phyloP scores from a whole-genome alignment of 2,797 vertebrate species.

The Chlorospingus flavigularis region DNA sequence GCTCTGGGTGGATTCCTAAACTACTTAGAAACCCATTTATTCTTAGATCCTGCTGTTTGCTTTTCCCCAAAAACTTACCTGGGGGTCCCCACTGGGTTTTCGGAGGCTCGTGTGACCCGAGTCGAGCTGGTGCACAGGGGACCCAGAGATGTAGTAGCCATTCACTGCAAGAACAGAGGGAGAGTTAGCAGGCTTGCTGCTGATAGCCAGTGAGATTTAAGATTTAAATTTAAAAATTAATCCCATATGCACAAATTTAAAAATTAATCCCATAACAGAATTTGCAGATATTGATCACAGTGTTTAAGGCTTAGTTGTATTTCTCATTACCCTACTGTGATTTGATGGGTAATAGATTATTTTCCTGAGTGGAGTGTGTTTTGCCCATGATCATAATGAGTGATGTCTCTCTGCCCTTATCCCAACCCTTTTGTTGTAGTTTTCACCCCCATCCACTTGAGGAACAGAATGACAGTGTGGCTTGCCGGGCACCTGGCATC shows the following conservation, averaged over 20 bases:
- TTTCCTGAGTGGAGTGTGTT: neutral
- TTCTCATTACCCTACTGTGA: neutral
- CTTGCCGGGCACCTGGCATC: neutral
- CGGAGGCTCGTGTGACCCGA: constrained; percentile 80
- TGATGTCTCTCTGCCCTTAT: neutral
- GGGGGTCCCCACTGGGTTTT: constrained; percentile 85
- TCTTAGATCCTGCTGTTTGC: neutral
- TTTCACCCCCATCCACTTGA: neutral
- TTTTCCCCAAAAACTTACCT: constrained; percentile 77
- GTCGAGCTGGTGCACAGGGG: constrained; percentile 84
- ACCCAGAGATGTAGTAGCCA: constrained; percentile 89
- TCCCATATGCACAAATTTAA: neutral
- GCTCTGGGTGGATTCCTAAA: neutral
- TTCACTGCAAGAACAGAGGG: constrained; percentile 84
- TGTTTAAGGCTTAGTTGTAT: neutral
- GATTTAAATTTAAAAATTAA: neutral
- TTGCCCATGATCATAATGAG: neutral
- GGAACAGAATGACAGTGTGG: neutral
- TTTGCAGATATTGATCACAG: neutral
- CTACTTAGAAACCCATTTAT: neutral
- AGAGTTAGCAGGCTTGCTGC: neutral
- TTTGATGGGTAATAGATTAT: neutral
- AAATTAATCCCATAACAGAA: neutral
- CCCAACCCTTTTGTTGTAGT: neutral
- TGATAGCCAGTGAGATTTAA: neutral